These are phyloP conservation scores for Lophura nycthemera DNA, from an alignment of 2,113 vertebrate species.

Conservation along the genomic window DNA sequence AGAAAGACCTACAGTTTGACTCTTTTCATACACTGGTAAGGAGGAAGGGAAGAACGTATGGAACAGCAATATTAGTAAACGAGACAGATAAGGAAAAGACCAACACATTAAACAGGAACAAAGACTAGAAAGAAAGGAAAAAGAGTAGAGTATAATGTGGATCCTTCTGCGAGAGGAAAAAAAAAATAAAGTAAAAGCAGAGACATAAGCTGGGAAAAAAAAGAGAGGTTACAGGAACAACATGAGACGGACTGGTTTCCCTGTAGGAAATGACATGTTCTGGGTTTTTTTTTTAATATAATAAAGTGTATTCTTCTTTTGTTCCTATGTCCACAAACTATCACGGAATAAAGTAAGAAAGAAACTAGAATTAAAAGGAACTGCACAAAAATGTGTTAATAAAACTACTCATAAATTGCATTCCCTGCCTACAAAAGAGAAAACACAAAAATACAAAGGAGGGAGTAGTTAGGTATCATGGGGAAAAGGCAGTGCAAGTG, in stretches of 20 bases:
- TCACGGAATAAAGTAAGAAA: not conserved
- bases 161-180: not conserved
- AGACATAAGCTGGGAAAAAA: not conserved
- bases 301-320: not conserved
- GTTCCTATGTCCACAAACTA: not conserved
- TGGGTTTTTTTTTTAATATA: not conserved
- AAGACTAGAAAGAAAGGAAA: not conserved
- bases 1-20: not conserved
- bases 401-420: not conserved
- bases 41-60: not conserved
- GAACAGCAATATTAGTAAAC: not conserved
- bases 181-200: not conserved
- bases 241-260: accelerated
- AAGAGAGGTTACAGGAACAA: not conserved
- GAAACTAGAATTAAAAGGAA: not conserved
- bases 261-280: not conserved
- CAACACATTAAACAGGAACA: not conserved
- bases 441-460: not conserved
- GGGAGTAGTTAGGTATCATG: not conserved
- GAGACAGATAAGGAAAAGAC: not conserved
- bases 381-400: not conserved
- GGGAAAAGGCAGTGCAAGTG: not conserved
- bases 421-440: not conserved
- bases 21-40: not conserved
- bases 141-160: not conserved